Conservation (phyloP, 2,888 invertebrate genomes). For the Boloria euphrosyne region DNA sequence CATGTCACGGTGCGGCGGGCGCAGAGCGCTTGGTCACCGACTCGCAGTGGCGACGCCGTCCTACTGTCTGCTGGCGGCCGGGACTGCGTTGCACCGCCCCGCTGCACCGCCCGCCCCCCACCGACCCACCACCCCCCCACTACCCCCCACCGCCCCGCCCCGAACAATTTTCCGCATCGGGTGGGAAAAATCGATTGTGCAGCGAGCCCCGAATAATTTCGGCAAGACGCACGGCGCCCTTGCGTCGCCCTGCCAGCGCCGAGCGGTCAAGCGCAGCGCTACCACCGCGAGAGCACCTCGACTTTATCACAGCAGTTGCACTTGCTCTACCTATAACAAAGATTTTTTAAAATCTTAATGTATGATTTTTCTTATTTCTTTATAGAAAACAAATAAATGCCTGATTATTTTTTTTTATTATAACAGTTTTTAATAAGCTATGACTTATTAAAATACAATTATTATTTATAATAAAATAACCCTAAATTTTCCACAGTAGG, state of each 20-base stretch:
- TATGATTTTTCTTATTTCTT: too few relatives aligned
- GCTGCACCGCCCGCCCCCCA: constrained; percentile 79
- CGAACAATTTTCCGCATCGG: constrained; percentile 82
- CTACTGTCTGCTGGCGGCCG: constrained; percentile 79
- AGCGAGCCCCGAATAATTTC: constrained; percentile 81
- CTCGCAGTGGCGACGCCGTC: constrained; percentile 81
- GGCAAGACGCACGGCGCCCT: constrained; percentile 82
- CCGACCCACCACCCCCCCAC: constrained; percentile 50
- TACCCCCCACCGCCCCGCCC: constrained; percentile 74
- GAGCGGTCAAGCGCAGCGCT: constrained; percentile 31
- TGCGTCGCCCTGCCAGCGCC: constrained; percentile 56
- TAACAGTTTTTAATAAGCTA: too few relatives aligned
- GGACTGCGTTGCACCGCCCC: constrained; percentile 80
- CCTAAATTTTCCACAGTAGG: too few relatives aligned
- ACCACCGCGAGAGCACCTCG: not conserved
- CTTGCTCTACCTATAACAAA: too few relatives aligned
- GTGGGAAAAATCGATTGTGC: constrained; percentile 83
- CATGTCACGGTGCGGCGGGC: constrained; percentile 80
- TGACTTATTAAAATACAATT: too few relatives aligned
- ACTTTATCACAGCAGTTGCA: constrained; percentile 1
- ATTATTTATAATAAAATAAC: too few relatives aligned
- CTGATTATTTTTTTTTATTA: too few relatives aligned
- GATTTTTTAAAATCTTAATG: too few relatives aligned
- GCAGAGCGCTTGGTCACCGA: constrained; percentile 81
- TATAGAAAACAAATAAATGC: too few relatives aligned